phyloP scores from a whole-genome alignment of 1,140 invertebrate species.

The Dendroctonus valens region DNA sequence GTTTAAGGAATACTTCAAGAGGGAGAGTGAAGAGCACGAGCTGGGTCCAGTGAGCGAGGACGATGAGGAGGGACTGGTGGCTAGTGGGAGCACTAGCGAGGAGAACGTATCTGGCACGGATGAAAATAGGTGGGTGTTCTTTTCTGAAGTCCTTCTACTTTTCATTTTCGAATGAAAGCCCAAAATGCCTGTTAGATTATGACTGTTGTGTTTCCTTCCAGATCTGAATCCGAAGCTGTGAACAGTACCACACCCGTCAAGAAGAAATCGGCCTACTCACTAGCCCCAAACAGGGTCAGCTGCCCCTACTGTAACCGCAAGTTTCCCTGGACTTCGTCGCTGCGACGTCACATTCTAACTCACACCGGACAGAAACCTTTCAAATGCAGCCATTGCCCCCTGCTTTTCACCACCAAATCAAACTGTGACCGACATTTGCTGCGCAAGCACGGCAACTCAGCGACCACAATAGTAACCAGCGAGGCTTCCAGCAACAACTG shows the following conservation, averaged over 20 bases:
- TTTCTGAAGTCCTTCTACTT: neutral
- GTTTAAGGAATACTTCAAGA: slow-evolving; percentile 63
- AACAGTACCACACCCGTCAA: slow-evolving; percentile 54
- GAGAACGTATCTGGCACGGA: slow-evolving; percentile 80
- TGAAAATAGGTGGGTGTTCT: slow-evolving; percentile 62
- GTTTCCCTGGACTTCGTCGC: slow-evolving; percentile 94
- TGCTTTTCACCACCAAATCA: slow-evolving; percentile 94
- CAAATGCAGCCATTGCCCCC: slow-evolving; percentile 86
- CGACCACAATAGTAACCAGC: slow-evolving; percentile 46
- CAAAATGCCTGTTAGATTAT: slow-evolving; percentile 27
- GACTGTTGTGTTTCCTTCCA: slow-evolving; percentile 42
- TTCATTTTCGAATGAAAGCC: slow-evolving; percentile 4
- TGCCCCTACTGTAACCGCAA: slow-evolving; percentile 90
- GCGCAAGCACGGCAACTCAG: slow-evolving; percentile 74
- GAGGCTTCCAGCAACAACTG: slow-evolving; percentile 42
- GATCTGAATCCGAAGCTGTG: slow-evolving; percentile 58
- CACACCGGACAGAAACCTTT: slow-evolving; percentile 96
- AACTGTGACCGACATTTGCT: slow-evolving; percentile 93
- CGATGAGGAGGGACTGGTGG: slow-evolving; percentile 74
- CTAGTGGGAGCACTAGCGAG: slow-evolving; percentile 69
- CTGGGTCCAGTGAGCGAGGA: slow-evolving; percentile 54
- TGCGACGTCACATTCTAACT: slow-evolving; percentile 87
- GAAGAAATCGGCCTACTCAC: slow-evolving; percentile 93
- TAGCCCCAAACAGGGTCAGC: slow-evolving; percentile 87
- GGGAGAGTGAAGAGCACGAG: slow-evolving; percentile 46